Evolutionary conservation across 2,888 invertebrate species (phyloP), one percentile per base, ranked within the genome.

Genomic region (Plebejus argus): DNA sequence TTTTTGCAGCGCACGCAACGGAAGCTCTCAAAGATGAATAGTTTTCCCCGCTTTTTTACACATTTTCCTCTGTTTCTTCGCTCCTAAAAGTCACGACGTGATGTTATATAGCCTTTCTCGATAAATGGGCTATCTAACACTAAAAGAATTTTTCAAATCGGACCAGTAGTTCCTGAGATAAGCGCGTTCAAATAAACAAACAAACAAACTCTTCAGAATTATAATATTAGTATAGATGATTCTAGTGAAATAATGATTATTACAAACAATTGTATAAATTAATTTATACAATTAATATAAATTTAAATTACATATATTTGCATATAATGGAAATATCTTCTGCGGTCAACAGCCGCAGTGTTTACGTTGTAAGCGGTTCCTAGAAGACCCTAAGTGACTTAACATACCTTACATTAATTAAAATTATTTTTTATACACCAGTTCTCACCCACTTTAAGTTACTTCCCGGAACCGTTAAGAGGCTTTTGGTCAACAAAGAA

Each of bases 401-500:
- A 28, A 15, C 28, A 66, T 66, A 66, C 15, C 15, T 15, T 49
- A 49, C 49, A 49, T 12, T 66, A 23, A 66, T 61, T 61, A 28
- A 28, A 66, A 61, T 61, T 3, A 20, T 20, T 45, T 45, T 39
- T 58, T 20, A 58, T 58, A 58, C 58, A 8, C 1, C 45, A 12
- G 28, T 1, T 28, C 28, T 28, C 66, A 33, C 66, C 28, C 28
- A 66, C 66, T 66, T 74, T 74, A 18, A 74, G 72, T 45, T 49
- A 74, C 61, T 78, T 89, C 89, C 81, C 83, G 82, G 88, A 87
- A 89, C 81, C 77, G 79, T 82, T 81, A 85, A 83, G 83, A 82
- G 80, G 81, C 81, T 82, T 82, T 82, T 81, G 82, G 86, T 85
- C 85, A 87, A 86, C 85, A 85, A 86, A 87, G 86, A 85, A 84